Conservation (phyloP, 2,888 invertebrate species). For the Globia sparganii region DNA sequence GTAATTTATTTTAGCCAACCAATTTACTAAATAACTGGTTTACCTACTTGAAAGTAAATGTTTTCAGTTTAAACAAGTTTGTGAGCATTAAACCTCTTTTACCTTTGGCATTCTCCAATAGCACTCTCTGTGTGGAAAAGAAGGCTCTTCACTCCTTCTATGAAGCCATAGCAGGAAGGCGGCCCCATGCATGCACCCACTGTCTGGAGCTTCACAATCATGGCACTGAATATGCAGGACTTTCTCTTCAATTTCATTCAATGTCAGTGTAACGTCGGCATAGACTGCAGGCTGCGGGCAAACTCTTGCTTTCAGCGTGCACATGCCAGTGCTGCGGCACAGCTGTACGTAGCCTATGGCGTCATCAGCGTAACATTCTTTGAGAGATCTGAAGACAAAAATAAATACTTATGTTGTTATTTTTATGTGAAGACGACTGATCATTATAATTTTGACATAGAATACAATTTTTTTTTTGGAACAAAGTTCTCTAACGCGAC, state of each 20-base stretch:
- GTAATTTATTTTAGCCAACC: too few species aligned
- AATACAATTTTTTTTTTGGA: too few species aligned
- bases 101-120: constrained; percentile 5
- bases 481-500: too few species aligned
- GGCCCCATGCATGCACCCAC: not conserved
- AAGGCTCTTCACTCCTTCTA: constrained; percentile 12
- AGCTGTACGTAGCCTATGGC: constrained; percentile 17
- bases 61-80: not conserved
- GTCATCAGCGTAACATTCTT: not conserved
- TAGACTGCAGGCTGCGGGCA: not conserved
- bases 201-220: not conserved
- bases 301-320: constrained; percentile 2
- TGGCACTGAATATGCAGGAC: not conserved
- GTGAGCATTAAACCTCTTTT: not conserved
- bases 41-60: not conserved
- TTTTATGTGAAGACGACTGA: not conserved
- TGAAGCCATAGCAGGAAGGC: constrained; percentile 12
- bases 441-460: not conserved
- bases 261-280: not conserved
- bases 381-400: not conserved
- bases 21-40: not conserved
- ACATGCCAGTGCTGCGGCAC: not conserved
- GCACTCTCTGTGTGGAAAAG: not conserved
- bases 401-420: not conserved
- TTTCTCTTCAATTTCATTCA: constrained; percentile 10